Percentiles rank a stretch among this genome's conserved stretches.
phyloP scores from a whole-genome alignment of 53 echinoderm and acorn worm genomes.

The Antedon mediterranea region DNA sequence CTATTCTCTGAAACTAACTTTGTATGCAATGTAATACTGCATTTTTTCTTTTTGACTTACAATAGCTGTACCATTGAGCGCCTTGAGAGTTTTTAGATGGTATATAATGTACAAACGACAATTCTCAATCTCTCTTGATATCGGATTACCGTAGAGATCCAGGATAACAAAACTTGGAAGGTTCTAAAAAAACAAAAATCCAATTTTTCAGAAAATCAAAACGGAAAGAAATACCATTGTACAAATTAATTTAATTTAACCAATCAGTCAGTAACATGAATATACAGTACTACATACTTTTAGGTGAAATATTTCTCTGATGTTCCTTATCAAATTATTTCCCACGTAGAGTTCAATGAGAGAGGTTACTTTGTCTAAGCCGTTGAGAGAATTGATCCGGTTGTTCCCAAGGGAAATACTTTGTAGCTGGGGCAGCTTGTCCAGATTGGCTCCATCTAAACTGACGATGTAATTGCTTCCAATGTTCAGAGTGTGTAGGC shows the following conservation, averaged over 20 bases:
- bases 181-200: constrained; percentile 39
- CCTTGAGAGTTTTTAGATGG: constrained; percentile 85
- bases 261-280: no score
- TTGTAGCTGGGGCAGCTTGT: constrained; percentile 59
- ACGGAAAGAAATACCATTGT: no score
- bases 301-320: constrained; percentile 83
- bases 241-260: no score
- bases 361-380: constrained; percentile 50
- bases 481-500: constrained; percentile 74
- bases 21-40: no score
- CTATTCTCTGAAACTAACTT: no score
- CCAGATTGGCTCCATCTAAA: constrained; percentile 62
- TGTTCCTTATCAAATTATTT: constrained; percentile 82
- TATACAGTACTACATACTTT: constrained; percentile 36
- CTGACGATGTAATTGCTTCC: constrained; percentile 65
- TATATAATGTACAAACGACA: constrained; percentile 90
- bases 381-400: constrained; percentile 58
- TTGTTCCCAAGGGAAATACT: constrained; percentile 77
- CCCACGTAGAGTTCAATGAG: constrained; percentile 89
- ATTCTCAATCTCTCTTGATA: constrained; percentile 71
- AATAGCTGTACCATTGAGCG: constrained; percentile 92
- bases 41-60: constrained; percentile 19
- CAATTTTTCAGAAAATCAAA: background rate
- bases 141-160: constrained; percentile 91
- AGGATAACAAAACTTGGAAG: constrained; percentile 97